Evolutionary conservation across 1,140 invertebrate genomes (phyloP).

Genomic region (Hypsibius dujardini): DNA sequence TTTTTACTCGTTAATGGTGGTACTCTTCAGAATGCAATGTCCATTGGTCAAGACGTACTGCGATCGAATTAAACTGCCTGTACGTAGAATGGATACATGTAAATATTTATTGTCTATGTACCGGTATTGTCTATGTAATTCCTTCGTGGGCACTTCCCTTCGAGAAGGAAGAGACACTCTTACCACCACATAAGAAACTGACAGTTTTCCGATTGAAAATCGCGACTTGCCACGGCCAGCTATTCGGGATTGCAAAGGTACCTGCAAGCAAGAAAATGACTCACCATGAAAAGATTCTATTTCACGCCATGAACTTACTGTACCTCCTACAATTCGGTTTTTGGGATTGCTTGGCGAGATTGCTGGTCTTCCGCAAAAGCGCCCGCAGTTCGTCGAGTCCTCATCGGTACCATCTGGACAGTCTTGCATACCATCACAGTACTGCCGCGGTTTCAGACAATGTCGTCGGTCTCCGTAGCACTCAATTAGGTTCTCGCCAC

Average conservation of each 20-base stretch:
- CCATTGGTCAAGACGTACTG: background rate
- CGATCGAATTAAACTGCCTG: background rate
- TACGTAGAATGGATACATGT: too few species aligned
- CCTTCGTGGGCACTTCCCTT: too few species aligned
- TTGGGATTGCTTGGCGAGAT: background rate
- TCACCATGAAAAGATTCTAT: background rate
- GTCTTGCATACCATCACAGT: background rate
- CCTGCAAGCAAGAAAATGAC: background rate
- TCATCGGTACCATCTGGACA: background rate
- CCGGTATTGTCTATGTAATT: too few species aligned
- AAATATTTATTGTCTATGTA: too few species aligned
- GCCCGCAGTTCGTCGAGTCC: background rate
- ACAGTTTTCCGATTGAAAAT: background rate
- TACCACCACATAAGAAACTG: background rate
- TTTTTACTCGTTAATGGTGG: background rate
- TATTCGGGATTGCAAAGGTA: background rate
- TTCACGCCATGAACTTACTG: background rate
- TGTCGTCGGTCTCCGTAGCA: background rate
- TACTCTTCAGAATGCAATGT: background rate
- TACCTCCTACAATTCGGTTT: conserved; percentile 2
- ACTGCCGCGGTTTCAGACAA: background rate
- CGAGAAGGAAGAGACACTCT: too few species aligned
- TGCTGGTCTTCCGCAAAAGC: background rate
- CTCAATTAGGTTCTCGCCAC: background rate
- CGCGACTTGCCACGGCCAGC: conserved; percentile 3